Evolutionary conservation across 2,113 vertebrate species (phyloP), one percentile per base, ranked within the genome.

Genomic region (Orthonyx spaldingii): DNA sequence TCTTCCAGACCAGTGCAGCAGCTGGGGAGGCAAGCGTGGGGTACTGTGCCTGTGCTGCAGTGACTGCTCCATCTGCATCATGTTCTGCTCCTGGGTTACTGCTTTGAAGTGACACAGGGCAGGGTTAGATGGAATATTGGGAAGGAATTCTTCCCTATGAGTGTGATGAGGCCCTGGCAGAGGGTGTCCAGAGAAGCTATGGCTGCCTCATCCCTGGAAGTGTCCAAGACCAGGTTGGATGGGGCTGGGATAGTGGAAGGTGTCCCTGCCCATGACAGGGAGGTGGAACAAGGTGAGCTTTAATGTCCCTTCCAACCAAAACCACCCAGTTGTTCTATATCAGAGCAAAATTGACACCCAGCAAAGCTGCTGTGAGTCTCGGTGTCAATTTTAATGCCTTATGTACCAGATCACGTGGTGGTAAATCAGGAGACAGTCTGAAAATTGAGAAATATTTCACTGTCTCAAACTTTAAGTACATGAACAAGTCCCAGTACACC

Each of bases 401-500:
- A 19, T 41, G 41, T 44, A 49, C 55, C 71, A 35, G 32, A 41
- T 23, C 47, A 28, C 2, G 0, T 7, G 32, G 33, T 80, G 42
- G 5, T 44, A 72, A 85, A 80, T 15, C 27, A 70, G 10, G 55
- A 83, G 41, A 23, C 30, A 63, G 35, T 18, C 44, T 71, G 41
- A 76, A 87, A 89, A 56, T 42, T 46, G 64, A 81, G 72, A 90
- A 92, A 70, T 89, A 90, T 49, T 95, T 93, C 39, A n/a, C 15
- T 49, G 60, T 50, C 55, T 77, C 69, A 74, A 85, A 91, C 35
- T 90, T 94, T 63, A 94, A 91, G 70, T 78, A 86, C 75, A 66
- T 6, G 33, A 95, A 21, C 35, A 53, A 84, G 64, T 90, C 94
- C 56, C 84, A 39, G 59, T 75, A 55, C 75, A 95, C 35, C 60